These are phyloP conservation scores for Hirtodrosophila histrioides DNA, from an alignment of 2,888 invertebrate species.

Conservation along the genomic window DNA sequence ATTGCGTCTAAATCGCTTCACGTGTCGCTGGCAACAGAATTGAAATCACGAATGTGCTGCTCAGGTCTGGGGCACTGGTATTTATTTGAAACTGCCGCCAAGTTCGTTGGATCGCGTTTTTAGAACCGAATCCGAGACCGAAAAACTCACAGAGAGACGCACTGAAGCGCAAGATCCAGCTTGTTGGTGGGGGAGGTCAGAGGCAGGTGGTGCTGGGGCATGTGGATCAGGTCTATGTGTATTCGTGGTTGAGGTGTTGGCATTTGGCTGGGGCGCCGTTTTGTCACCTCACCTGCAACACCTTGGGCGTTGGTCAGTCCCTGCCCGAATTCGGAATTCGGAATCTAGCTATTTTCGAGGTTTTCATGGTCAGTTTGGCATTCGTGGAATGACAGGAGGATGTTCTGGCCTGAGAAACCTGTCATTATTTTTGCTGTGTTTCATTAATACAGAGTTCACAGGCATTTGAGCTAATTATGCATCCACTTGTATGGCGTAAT, in stretches of 20 bases:
- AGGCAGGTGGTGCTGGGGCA: slow-evolving; percentile 4
- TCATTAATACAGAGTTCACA: slow-evolving; percentile 12
- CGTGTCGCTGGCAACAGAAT: slow-evolving; percentile 43
- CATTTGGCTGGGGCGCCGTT: slow-evolving; percentile 48
- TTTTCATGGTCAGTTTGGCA: slow-evolving; percentile 76
- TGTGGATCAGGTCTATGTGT: slow-evolving; percentile 10
- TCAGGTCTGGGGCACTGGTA: slow-evolving; percentile 46
- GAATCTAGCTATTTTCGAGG: slow-evolving; percentile 28
- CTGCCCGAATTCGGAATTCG: slow-evolving; percentile 11
- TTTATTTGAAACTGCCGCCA: slow-evolving; percentile 66
- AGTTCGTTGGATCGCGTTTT: slow-evolving; percentile 29
- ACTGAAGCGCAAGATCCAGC: slow-evolving; percentile 73
- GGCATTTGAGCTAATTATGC: slow-evolving; percentile 50
- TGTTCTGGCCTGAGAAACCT: slow-evolving; percentile 47
- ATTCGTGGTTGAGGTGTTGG: slow-evolving; percentile 57
- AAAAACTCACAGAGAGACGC: slow-evolving; percentile 48
- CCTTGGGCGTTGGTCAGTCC: slow-evolving; percentile 49
- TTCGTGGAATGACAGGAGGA: slow-evolving; percentile 72
- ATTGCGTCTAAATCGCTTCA: slow-evolving; percentile 7
- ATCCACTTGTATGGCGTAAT: slow-evolving; percentile 11
- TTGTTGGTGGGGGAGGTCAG: not conserved
- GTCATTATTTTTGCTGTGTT: slow-evolving; percentile 52
- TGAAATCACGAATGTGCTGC: slow-evolving; percentile 72
- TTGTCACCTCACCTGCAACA: slow-evolving; percentile 77
- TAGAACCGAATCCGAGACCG: slow-evolving; percentile 53